Evolutionary conservation across 2,888 invertebrate species (phyloP), one percentile per base, ranked within the genome.

Genomic region (Pocota personata): DNA sequence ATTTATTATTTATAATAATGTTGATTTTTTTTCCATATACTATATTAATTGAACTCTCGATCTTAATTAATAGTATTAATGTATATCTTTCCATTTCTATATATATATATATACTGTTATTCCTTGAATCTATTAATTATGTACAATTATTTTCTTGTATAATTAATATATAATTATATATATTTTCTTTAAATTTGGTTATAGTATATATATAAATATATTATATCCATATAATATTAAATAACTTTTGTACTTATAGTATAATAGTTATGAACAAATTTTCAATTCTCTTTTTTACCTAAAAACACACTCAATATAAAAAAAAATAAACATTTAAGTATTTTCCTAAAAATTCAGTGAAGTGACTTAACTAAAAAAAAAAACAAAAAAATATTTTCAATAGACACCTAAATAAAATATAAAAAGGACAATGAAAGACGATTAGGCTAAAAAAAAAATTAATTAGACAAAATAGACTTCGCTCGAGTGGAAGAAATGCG

Each of bases 401-500:
- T 35, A 24, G 24, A 24, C 4, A 14, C 8, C 1, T 40, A 62
- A 57, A 57, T 30, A 12, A 30, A 62, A 55, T 32, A 32, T 3
- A 24, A 37, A 69, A 57, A 55, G 27, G 10, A 24, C 21, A 16
- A n/a, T 50, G 24, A 16, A 35, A 30, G 24, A n/a, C 37, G 14
- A 35, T 58, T 21, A 57, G 14, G 43, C 4, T 21, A 14, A 19
- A 66, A 66, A 35, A 43, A 21, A 8, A 60, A 32, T 19, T 16
- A 43, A 24, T 32, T 12, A 40, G n/a, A 69, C 32, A 64, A 37
- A 75, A 79, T 40, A 79, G 57, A 64, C 24, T 67, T 69, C 58
- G 83, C 71, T 75, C 19, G 52, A 88, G 89, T 90, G 90, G 91
- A 90, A 90, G 90, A 90, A 90, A 91, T 90, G 90, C 90, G 90